Evolutionary conservation across 2,888 invertebrate genomes (phyloP), one percentile per base, ranked within the genome.

Genomic region (Petrolisthes cinctipes): DNA sequence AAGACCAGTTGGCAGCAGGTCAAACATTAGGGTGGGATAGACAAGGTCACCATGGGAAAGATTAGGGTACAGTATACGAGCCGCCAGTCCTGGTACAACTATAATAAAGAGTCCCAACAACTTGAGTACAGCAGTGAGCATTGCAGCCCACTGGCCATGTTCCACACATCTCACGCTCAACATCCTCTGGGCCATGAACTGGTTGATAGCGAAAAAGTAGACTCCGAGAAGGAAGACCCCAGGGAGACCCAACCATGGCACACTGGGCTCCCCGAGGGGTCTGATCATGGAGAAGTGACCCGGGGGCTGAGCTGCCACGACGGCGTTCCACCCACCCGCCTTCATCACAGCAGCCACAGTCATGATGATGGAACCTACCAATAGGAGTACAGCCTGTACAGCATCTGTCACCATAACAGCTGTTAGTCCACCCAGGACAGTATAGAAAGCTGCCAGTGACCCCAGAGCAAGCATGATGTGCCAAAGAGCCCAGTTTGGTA

Each of bases 401-500:
- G 66, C 82, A 61, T 82, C 82, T 23, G 82, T 82, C 61, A 23
- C 57, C 20, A 82, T 82, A 14, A 82, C 82, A 61, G 82, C 82
- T 61, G 82, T 51, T 5, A 82, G 82, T 14, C 82, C 82, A 9
- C 82, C 82, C 5, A 20, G n/a, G 57, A 82, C 61, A 17, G 82
- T 82, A 20, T 82, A 82, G 5, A 82, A 23, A 11, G 61, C 82
- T 14, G 82, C 82, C n/a, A 82, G 23, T 2, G 20, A 57, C 37
- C 61, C 82, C 57, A 82, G 17, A 7, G 51, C 23, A 5, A 20
- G 61, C 17, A 82, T 66, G 51, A 61, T 82, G 20, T 82, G 61
- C 82, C 82, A 82, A n/a, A 61, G 57, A 5, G n/a, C 57, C 37
- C 57, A 82, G 14, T 20, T 14, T 14, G 82, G 82, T 20, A 82